Evolutionary conservation across 2,113 vertebrate genomes (phyloP), one percentile per base, ranked within the genome.

Genomic region (Otolemur garnettii): DNA sequence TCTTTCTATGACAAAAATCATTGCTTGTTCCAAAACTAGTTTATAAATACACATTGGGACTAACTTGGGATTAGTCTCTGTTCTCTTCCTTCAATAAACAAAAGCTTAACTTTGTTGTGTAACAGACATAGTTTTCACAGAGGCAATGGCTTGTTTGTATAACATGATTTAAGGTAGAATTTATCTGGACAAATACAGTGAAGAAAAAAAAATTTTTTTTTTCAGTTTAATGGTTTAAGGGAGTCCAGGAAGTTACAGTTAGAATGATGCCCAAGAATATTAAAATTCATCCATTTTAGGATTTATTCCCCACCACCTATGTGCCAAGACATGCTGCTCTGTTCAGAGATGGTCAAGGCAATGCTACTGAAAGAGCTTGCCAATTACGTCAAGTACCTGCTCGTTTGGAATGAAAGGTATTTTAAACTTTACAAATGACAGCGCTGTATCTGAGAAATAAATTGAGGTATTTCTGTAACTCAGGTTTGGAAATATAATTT

Each of bases 91-190:
- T 91, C 57, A 94, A 10, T 91, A 93, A 97, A 68, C n/a, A 92
- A 86, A 94, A 84, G 53, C 42, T 92, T 93, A 75, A 93, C 93
- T 96, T 97, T 71, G 75, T 90, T 83, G 55, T 91, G 53, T 81
- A 81, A 66, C 78, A 87, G 68, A 83, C 69, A 55, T 77, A 55
- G 64, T 95, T 96, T 95, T 87, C 78, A 81, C 38, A 89, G 91
- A 93, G 84, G 18, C 57, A 42, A 12, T 68, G 69, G 42, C 53
- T 94, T 95, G 53, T 96, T 92, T 64, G 57, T 5, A 30, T 81
- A 96, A 95, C 42, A 87, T 95, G 64, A 92, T 92, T 93, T 91
- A 96, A 85, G 74, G 69, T 72, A 55, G 95, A 83, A 60, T 90
- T 90, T 90, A 82, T 78, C 21, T 90, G 57, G 45, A 82, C 30